Percentiles rank a stretch among this genome's conserved stretches.
Conservation (phyloP, 2,797 vertebrate species). For the Sorex maritimensis region DNA sequence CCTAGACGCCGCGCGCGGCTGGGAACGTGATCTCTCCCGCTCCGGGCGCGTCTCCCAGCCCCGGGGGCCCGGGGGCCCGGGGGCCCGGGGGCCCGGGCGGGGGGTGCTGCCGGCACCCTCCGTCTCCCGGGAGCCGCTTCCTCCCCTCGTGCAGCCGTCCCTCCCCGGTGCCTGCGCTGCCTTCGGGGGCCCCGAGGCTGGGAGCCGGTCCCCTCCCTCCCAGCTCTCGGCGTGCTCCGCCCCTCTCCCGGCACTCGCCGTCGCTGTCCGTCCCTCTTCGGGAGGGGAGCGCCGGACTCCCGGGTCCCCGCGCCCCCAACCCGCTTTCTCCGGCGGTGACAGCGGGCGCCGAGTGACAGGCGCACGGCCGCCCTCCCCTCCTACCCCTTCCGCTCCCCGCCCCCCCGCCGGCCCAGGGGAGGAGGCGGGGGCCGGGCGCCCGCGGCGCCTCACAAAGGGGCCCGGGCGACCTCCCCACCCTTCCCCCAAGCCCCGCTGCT, state of each 20-base stretch:
- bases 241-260: slow-evolving; percentile 1
- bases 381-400: background rate
- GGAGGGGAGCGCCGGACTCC: slow-evolving; percentile 36
- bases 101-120: slow-evolving; percentile 54
- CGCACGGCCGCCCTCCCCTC: slow-evolving; percentile 72
- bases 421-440: slow-evolving; percentile 68
- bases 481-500: background rate
- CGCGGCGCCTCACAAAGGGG: slow-evolving; percentile 80
- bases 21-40: slow-evolving; percentile 27
- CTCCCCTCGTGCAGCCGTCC: background rate
- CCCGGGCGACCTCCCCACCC: slow-evolving; percentile 54
- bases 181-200: background rate
- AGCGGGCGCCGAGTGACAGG: slow-evolving; percentile 79
- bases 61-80: slow-evolving; percentile 19
- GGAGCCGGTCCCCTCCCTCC: background rate
- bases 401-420: slow-evolving; percentile 7
- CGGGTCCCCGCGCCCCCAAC: slow-evolving; percentile 49
- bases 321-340: slow-evolving; percentile 60
- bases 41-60: slow-evolving; percentile 47
- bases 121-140: slow-evolving; percentile 60
- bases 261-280: background rate
- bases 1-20: slow-evolving; percentile 20
- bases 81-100: background rate
- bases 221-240: background rate
- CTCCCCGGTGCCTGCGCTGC: background rate